Conservation (phyloP, 1,140 invertebrate genomes). For the Caenorhabditis briggsae region DNA sequence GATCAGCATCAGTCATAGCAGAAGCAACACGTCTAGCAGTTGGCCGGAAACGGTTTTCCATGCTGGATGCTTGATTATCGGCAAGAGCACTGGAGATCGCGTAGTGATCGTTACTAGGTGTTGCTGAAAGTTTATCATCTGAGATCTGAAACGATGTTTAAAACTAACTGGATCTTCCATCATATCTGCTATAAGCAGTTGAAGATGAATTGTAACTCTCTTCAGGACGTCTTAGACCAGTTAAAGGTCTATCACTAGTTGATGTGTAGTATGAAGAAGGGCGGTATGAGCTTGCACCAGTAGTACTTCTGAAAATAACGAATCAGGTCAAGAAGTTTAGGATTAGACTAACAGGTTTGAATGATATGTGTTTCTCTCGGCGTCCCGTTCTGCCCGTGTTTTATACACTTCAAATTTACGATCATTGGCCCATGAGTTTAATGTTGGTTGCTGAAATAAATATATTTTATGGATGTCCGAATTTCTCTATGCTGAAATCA, state of each 20-base stretch:
- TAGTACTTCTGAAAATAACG: constrained; percentile 57
- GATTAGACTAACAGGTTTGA: constrained; percentile 20
- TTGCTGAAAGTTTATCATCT: constrained; percentile 52
- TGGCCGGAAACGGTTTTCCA: constrained; percentile 63
- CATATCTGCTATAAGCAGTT: constrained; percentile 50
- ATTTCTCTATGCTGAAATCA: background rate
- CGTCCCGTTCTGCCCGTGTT: constrained; percentile 74
- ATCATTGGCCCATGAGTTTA: constrained; percentile 69
- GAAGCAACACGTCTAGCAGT: constrained; percentile 68
- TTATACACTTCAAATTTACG: constrained; percentile 77
- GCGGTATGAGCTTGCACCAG: constrained; percentile 52
- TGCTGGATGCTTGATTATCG: constrained; percentile 48
- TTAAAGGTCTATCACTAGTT: constrained; percentile 65
- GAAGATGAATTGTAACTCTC: constrained; percentile 16
- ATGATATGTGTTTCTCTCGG: constrained; percentile 69
- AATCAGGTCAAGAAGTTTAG: no score
- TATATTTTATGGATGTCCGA: background rate
- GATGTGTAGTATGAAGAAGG: constrained; percentile 48
- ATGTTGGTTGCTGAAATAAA: constrained; percentile 47
- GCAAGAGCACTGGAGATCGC: constrained; percentile 32
- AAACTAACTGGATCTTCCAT: constrained; percentile 56
- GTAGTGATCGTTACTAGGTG: constrained; percentile 59
- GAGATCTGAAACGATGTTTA: background rate
- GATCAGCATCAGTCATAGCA: constrained; percentile 69
- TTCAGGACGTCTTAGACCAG: constrained; percentile 52